These are phyloP conservation scores for Numenius phaeopus DNA, from an alignment of 2,797 vertebrate genomes.

Conservation along the genomic window DNA sequence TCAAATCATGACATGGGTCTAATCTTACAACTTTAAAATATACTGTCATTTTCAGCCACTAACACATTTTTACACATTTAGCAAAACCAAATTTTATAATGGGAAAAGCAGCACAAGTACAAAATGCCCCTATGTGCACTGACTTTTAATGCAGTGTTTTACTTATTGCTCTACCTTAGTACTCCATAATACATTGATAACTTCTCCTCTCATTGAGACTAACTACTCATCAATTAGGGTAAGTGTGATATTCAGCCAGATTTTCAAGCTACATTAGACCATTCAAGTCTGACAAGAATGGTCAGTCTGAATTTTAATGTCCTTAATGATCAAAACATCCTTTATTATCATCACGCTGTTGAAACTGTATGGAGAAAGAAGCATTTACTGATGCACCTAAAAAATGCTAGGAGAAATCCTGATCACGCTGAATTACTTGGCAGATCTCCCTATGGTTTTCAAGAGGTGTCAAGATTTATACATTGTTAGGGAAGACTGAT, in stretches of 20 bases:
- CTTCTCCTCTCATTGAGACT: not conserved
- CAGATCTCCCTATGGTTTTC: not conserved
- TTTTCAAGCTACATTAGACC: not conserved
- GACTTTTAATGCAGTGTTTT: not conserved
- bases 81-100: not conserved
- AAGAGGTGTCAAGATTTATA: not conserved
- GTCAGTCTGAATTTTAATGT: constrained; percentile 41
- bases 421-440: not conserved
- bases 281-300: constrained; percentile 16
- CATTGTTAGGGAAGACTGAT: not conserved
- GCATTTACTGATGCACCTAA: not conserved
- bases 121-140: not conserved
- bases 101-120: not conserved
- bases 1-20: not conserved
- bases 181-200: not conserved
- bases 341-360: not conserved
- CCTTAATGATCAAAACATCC: not conserved
- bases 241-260: not conserved
- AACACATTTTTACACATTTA: not conserved
- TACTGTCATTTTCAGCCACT: not conserved
- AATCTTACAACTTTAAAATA: not conserved
- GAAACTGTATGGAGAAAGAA: not conserved
- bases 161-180: not conserved
- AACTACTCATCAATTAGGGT: constrained; percentile 5
- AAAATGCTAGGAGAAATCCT: not conserved